These are phyloP conservation scores for Crotalus tigris DNA, from an alignment of 2,113 vertebrate genomes.

Conservation along the genomic window DNA sequence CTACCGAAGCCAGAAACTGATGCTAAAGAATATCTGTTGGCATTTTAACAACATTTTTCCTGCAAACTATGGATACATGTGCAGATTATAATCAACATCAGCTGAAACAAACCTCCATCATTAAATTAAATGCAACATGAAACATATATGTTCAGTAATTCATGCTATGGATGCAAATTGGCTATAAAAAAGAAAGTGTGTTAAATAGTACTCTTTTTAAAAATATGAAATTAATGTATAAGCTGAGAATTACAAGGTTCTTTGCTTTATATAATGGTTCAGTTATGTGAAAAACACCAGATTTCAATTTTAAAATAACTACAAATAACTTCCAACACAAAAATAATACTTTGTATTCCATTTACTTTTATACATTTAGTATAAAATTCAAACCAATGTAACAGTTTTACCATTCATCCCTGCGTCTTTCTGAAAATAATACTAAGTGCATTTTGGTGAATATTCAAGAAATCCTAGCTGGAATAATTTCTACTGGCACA, in stretches of 20 bases:
- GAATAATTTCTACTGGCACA: constrained; percentile 49
- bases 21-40: constrained; percentile 36
- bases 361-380: constrained; percentile 32
- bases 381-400: constrained; percentile 28
- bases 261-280: constrained; percentile 25
- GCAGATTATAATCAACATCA: constrained; percentile 53
- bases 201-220: neutral
- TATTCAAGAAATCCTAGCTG: constrained; percentile 47
- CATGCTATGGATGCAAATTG: constrained; percentile 47
- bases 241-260: constrained; percentile 24
- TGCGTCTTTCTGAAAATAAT: constrained; percentile 41
- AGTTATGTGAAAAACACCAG: constrained; percentile 42
- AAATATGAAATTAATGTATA: constrained; percentile 50
- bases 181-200: constrained; percentile 39
- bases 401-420: neutral
- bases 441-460: constrained; percentile 55
- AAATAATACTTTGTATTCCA: constrained; percentile 42
- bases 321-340: constrained; percentile 37
- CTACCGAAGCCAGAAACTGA: neutral
- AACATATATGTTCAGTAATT: constrained; percentile 47
- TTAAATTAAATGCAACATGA: constrained; percentile 46
- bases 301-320: constrained; percentile 38
- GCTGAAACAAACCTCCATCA: constrained; percentile 52
- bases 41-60: constrained; percentile 47
- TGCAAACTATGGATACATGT: constrained; percentile 44